These are phyloP conservation scores for Arnoldichthys spilopterus DNA, from an alignment of 2,797 vertebrate genomes.

Conservation along the genomic window DNA sequence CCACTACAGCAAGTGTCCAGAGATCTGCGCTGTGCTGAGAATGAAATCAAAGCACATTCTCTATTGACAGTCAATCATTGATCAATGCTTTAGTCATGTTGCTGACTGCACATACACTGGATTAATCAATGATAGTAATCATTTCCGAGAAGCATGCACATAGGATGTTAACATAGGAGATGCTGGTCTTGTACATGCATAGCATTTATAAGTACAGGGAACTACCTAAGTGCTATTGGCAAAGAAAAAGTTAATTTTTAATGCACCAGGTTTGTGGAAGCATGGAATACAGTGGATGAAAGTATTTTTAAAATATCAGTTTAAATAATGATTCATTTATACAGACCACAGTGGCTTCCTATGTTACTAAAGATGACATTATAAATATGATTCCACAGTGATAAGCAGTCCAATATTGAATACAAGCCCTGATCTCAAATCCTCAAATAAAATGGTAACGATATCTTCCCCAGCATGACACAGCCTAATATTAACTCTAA, in stretches of 20 bases:
- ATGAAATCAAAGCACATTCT: conserved; percentile 54
- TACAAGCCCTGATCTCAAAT: not conserved
- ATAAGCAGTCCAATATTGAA: not conserved
- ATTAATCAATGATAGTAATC: conserved; percentile 58
- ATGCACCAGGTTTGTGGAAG: not conserved
- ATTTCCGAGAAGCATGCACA: conserved; percentile 35
- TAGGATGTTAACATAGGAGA: conserved; percentile 25
- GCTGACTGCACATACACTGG: conserved; percentile 33
- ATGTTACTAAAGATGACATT: too few relatives aligned
- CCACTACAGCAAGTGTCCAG: conserved; percentile 20
- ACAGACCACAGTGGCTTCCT: too few relatives aligned
- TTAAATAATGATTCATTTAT: too few relatives aligned
- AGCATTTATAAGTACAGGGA: conserved; percentile 5
- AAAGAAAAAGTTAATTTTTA: not conserved
- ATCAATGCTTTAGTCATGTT: conserved; percentile 54
- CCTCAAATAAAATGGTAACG: not conserved
- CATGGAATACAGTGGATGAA: not conserved
- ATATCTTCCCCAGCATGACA: not conserved
- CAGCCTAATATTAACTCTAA: not conserved
- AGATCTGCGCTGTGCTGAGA: conserved; percentile 42
- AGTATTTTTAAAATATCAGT: too few relatives aligned
- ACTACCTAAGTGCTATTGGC: not conserved
- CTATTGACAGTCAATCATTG: conserved; percentile 51
- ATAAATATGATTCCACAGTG: too few relatives aligned
- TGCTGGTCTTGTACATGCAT: conserved; percentile 5